Evolutionary conservation across 2,113 vertebrate genomes (phyloP).

Genomic region (Muntiacus reevesi): DNA sequence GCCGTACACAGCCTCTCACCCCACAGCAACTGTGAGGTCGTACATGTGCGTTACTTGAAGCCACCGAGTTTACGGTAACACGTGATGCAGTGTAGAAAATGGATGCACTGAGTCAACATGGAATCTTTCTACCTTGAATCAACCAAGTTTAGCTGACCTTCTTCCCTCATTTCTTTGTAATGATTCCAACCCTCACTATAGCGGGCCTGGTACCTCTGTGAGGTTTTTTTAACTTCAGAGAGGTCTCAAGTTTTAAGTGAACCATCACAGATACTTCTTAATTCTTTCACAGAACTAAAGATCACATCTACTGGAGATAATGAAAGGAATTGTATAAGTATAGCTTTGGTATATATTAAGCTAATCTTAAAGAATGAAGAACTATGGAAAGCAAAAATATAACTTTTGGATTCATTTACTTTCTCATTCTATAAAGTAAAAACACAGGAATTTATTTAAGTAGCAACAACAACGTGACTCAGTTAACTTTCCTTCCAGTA

Average conservation of each 20-base stretch:
- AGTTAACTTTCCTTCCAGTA: neutral
- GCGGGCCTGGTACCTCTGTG: neutral
- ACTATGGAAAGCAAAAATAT: neutral
- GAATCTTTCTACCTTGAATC: neutral
- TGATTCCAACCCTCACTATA: neutral
- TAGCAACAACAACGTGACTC: neutral
- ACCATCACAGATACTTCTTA: neutral
- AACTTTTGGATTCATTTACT: neutral
- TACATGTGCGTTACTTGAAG: neutral
- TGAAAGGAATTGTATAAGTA: neutral
- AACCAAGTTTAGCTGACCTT: neutral
- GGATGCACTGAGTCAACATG: neutral
- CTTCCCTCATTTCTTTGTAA: neutral
- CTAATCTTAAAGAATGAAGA: neutral
- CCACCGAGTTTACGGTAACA: neutral
- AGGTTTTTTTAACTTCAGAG: neutral
- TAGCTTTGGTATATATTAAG: neutral
- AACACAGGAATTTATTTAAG: neutral
- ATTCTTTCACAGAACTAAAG: neutral
- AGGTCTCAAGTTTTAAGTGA: neutral
- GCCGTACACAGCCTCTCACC: neutral
- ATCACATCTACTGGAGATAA: neutral
- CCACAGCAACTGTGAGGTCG: neutral
- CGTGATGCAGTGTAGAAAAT: neutral
- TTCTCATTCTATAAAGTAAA: neutral